Evolutionary conservation across 2,113 vertebrate species (phyloP).

Genomic region (Uropsilus gracilis): DNA sequence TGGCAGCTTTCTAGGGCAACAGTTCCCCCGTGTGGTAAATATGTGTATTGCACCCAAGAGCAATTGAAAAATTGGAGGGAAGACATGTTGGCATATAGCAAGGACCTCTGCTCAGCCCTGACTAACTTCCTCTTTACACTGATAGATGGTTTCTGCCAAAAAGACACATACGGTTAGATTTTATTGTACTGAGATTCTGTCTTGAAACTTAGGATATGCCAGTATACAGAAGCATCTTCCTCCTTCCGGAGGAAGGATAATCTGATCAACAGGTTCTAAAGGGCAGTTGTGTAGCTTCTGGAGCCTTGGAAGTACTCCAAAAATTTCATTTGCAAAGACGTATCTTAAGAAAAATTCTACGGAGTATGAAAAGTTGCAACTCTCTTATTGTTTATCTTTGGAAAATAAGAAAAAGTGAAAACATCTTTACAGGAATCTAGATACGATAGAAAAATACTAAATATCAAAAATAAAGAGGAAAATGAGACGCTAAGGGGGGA

Average conservation of each 20-base stretch:
- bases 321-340: not conserved
- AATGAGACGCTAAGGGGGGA: not conserved
- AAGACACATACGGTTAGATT: not conserved
- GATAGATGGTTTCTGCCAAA: not conserved
- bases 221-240: too few relatives aligned
- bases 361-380: not conserved
- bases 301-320: not conserved
- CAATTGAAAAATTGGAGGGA: not conserved
- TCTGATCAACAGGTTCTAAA: not conserved
- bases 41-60: not conserved
- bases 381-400: not conserved
- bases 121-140: not conserved
- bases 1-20: constrained; percentile 54
- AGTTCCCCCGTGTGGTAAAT: constrained; percentile 66
- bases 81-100: not conserved
- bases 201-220: not conserved
- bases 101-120: not conserved
- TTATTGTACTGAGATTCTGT: not conserved
- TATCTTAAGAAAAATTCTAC: not conserved
- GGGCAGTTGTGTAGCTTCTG: not conserved
- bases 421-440: not conserved
- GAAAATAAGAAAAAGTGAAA: not conserved
- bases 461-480: not conserved
- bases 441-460: not conserved
- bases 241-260: not conserved